phyloP scores from a whole-genome alignment of 1,140 invertebrate species.

The Zaprionus ghesquierei region DNA sequence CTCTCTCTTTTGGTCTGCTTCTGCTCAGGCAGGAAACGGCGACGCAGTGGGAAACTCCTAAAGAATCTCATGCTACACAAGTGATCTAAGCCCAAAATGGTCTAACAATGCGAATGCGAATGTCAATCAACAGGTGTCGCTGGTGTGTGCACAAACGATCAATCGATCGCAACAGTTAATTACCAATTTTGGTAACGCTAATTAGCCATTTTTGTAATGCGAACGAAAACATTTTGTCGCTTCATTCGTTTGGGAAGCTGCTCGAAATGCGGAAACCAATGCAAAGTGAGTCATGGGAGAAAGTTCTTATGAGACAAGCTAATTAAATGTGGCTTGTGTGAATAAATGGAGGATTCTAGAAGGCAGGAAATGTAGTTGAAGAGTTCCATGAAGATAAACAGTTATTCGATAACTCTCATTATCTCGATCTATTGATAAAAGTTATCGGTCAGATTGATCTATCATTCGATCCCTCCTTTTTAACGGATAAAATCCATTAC shows the following conservation, averaged over 20 bases:
- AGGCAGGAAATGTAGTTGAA: background rate
- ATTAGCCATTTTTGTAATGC: conserved; percentile 62
- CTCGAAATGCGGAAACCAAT: conserved; percentile 51
- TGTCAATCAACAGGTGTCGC: conserved; percentile 59
- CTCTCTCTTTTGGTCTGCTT: no score
- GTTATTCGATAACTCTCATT: background rate
- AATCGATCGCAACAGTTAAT: conserved; percentile 40
- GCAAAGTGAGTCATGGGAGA: conserved; percentile 21
- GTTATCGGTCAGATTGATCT: no score
- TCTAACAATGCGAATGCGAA: conserved; percentile 17
- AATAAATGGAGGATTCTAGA: background rate
- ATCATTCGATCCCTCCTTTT: no score
- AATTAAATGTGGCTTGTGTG: background rate
- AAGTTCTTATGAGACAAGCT: background rate
- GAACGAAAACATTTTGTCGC: background rate
- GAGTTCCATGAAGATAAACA: background rate
- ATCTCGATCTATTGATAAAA: no score
- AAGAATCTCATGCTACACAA: conserved; percentile 18
- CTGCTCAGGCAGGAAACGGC: background rate
- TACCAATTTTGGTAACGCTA: conserved; percentile 69
- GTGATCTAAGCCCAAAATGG: conserved; percentile 34
- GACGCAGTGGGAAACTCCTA: background rate
- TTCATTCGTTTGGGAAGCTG: conserved; percentile 5
- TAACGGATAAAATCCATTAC: no score
- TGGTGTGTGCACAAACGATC: conserved; percentile 23